Evolutionary conservation across 2,888 invertebrate genomes (phyloP).

Genomic region (Ectemnius lituratus): DNA sequence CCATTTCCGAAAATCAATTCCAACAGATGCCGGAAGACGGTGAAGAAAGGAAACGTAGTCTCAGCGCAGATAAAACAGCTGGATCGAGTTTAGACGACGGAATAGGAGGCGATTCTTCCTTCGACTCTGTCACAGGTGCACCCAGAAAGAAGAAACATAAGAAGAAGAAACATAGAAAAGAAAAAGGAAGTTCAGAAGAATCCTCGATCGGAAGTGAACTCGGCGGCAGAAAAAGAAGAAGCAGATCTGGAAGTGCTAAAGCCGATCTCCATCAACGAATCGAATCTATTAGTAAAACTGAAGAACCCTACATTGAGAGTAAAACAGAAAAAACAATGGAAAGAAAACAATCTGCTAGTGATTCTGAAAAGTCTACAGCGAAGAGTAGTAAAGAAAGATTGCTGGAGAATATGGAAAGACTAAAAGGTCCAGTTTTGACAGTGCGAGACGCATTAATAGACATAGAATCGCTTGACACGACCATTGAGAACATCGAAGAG

Average conservation of each 20-base stretch:
- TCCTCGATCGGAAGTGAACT: constrained; percentile 48
- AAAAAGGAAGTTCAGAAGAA: constrained; percentile 67
- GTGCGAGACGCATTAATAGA: constrained; percentile 67
- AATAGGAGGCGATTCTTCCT: constrained; percentile 78
- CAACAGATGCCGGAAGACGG: constrained; percentile 35
- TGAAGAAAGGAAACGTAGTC: constrained; percentile 56
- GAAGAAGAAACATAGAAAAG: constrained; percentile 62
- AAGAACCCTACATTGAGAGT: constrained; percentile 45
- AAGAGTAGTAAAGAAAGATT: constrained; percentile 65
- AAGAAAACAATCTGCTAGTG: constrained; percentile 49
- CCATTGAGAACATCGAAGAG: constrained; percentile 47
- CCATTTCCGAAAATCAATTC: constrained; percentile 51
- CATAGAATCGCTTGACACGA: constrained; percentile 55
- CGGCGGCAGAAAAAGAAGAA: constrained; percentile 28
- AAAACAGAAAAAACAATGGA: constrained; percentile 39
- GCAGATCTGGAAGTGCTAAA: constrained; percentile 25
- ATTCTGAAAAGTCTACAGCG: constrained; percentile 56
- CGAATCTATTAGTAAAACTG: constrained; percentile 43
- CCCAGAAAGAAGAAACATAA: constrained; percentile 73
- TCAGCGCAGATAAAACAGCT: constrained; percentile 51
- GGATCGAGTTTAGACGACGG: constrained; percentile 75
- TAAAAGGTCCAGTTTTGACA: constrained; percentile 63
- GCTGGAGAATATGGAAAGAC: constrained; percentile 58
- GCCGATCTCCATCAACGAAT: constrained; percentile 38
- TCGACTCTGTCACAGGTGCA: constrained; percentile 65